These are phyloP conservation scores for Falcunculus frontatus DNA, from an alignment of 2,113 vertebrate genomes.

Conservation along the genomic window DNA sequence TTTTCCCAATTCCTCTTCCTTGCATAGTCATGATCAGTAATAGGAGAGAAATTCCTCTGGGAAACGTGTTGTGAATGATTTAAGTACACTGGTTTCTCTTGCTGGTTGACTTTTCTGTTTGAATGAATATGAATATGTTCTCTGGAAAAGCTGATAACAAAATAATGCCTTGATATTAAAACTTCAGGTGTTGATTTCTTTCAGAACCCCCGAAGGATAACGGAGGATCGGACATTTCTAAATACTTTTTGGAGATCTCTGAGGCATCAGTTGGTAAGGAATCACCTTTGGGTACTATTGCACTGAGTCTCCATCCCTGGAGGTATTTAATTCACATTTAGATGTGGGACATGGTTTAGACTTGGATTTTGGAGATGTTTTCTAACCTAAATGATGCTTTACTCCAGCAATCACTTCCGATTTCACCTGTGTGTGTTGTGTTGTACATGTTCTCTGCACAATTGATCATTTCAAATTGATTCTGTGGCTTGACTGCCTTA, in stretches of 20 bases:
- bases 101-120: not conserved
- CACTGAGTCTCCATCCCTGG: not conserved
- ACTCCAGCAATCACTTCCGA: rapidly evolving
- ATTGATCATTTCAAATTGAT: not conserved
- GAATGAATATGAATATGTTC: not conserved
- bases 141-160: not conserved
- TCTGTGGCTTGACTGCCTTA: not conserved
- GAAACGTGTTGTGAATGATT: rapidly evolving
- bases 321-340: not conserved
- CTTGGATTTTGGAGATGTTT: not conserved
- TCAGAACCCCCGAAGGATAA: conserved; percentile 78
- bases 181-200: not conserved
- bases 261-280: conserved; percentile 68
- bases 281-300: not conserved
- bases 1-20: not conserved
- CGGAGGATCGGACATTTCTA: conserved; percentile 72
- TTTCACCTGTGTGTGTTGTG: rapidly evolving
- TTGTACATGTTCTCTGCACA: not conserved
- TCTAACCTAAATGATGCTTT: not conserved
- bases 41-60: not conserved
- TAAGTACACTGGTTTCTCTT: not conserved
- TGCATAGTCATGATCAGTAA: not conserved
- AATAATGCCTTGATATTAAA: not conserved
- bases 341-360: not conserved
- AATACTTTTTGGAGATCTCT: conserved; percentile 73